Percentiles rank a stretch among this genome's conserved stretches.
Conservation (phyloP, 2,888 invertebrate genomes). For the Trissolcus japonicus region DNA sequence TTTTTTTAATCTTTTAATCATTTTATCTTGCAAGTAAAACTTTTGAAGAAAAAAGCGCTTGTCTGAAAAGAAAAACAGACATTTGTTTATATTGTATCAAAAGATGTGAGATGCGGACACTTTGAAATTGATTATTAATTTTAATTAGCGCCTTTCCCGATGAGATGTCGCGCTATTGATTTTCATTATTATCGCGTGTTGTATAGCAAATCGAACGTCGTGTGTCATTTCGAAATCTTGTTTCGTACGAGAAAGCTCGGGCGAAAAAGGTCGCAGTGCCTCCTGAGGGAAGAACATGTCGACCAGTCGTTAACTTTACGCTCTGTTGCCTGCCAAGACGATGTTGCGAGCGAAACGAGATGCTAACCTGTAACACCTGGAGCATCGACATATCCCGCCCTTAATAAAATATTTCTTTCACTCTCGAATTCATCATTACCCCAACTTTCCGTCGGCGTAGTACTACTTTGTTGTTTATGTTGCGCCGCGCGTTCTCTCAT, state of each 20-base stretch:
- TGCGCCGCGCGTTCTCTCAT: constrained; percentile 7
- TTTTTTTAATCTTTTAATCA: too few species aligned
- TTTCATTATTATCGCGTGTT: constrained; percentile 53
- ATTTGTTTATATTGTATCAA: too few species aligned
- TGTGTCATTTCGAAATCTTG: constrained; percentile 54
- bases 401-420: constrained; percentile 54
- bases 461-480: constrained; percentile 40
- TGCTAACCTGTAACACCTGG: constrained; percentile 51
- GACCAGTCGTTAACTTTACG: constrained; percentile 59
- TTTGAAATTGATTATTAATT: neutral
- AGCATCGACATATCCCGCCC: constrained; percentile 28
- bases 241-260: constrained; percentile 45
- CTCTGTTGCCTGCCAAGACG: constrained; percentile 56
- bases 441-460: constrained; percentile 36
- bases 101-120: too few species aligned
- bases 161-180: constrained; percentile 36
- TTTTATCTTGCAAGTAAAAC: too few species aligned
- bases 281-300: constrained; percentile 58
- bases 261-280: constrained; percentile 41
- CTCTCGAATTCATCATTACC: constrained; percentile 49
- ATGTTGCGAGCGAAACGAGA: constrained; percentile 47
- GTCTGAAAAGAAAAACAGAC: too few species aligned
- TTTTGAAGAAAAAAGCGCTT: too few species aligned
- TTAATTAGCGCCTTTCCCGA: constrained; percentile 2
- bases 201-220: constrained; percentile 56